Evolutionary conservation across 37 sponge, comb jelly and placozoan genomes (phyloP), one percentile per base, ranked within the genome.

Genomic region (Beroe forskalii): DNA sequence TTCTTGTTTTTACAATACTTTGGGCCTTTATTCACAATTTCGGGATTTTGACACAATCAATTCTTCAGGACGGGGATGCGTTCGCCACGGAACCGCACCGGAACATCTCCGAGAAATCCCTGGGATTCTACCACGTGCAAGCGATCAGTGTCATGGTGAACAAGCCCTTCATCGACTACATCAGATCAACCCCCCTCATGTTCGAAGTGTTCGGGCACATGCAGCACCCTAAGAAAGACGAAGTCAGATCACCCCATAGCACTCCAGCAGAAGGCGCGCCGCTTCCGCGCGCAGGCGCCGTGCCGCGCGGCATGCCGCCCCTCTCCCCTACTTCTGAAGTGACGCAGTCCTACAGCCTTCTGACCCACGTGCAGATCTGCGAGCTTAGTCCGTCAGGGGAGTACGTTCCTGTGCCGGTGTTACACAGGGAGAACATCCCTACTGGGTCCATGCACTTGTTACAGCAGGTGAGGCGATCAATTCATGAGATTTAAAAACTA

Each of bases 171-270:
- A 80, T 80, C 22, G 86, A 80, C 3, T 80, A 80, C 30, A 80
- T 80, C 37, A 67, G 93, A n/a, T 90, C 72, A 67, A 67, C 91
- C n/a, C 95, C 95, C 3, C 55, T 96, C 32, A 24, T 94, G 80
- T 40, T 94, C 35, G 97, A 96, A 62, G 93, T 95, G 91, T 96
- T 95, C 62, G 97, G 97, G 0, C 97, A 95, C 90, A 94, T 93
- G 91, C 95, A 95, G 38, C 93, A 93, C 20, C 94, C 17, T 25
- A 69, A 69, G 38, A 48, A 48, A 48, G 55, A 48, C 6, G 55
- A 48, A 6, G 12, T 12, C 6, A 48, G 12, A 12, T 48, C 55
- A 12, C 55, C 55, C 55, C 55, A 48, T 12, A 48, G 12, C 55
- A 48, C 55, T 12, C 55, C 55, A 17, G 38, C 38, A 36, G 72